These are phyloP conservation scores for Pollenia griseotomentosa DNA, from an alignment of 2,888 invertebrate species.

Conservation along the genomic window DNA sequence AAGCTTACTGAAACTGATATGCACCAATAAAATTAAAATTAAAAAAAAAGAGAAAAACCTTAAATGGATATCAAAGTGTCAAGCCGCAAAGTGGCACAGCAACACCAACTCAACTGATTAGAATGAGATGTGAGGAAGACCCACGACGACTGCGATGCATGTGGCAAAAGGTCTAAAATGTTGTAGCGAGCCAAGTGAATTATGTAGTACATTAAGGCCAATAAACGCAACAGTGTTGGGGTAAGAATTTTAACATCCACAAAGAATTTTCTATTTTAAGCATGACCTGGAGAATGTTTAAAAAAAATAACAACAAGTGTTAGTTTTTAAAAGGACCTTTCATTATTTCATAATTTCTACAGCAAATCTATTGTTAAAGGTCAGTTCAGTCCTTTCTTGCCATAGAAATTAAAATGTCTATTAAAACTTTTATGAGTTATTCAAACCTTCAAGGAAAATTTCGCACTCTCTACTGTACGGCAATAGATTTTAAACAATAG, in stretches of 20 bases:
- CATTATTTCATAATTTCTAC: slow-evolving; percentile 7
- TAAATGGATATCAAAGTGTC: slow-evolving; percentile 72
- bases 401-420: slow-evolving; percentile 53
- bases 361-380: slow-evolving; percentile 38
- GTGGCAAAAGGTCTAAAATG: slow-evolving; percentile 21
- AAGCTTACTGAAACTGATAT: slow-evolving; percentile 48
- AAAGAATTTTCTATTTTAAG: slow-evolving; percentile 5
- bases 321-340: neutral
- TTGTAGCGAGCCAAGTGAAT: slow-evolving; percentile 78
- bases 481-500: slow-evolving; percentile 50
- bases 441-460: slow-evolving; percentile 68
- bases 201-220: slow-evolving; percentile 80
- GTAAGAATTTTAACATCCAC: slow-evolving; percentile 1
- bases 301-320: slow-evolving; percentile 5
- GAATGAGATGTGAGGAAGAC: slow-evolving; percentile 53
- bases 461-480: slow-evolving; percentile 74
- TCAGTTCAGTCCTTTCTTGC: slow-evolving; percentile 40
- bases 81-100: slow-evolving; percentile 75
- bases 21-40: slow-evolving; percentile 18
- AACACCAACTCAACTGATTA: slow-evolving; percentile 68
- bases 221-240: slow-evolving; percentile 13
- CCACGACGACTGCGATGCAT: slow-evolving; percentile 38
- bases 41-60: slow-evolving; percentile 40
- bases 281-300: neutral
- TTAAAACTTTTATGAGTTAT: slow-evolving; percentile 54